These are phyloP conservation scores for Drosophila demipolita DNA, from an alignment of 2,888 invertebrate genomes.

Conservation along the genomic window DNA sequence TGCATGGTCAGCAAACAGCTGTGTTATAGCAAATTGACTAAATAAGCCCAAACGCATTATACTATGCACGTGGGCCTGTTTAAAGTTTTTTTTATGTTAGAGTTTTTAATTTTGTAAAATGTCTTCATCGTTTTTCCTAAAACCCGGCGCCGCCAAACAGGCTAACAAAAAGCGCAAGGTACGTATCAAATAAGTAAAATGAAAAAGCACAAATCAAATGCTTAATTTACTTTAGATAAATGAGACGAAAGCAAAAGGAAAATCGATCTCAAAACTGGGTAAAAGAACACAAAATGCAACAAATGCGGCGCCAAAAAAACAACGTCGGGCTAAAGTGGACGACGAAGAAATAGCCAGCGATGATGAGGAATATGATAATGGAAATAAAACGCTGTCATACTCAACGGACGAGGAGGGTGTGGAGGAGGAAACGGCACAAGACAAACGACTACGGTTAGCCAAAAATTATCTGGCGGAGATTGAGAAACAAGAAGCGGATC, in stretches of 20 bases:
- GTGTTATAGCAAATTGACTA: background rate
- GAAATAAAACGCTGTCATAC: slow-evolving; percentile 61
- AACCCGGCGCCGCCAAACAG: slow-evolving; percentile 86
- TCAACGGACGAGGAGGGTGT: slow-evolving; percentile 75
- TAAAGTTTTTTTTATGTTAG: slow-evolving; percentile 35
- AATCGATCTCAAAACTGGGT: slow-evolving; percentile 39
- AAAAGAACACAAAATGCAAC: slow-evolving; percentile 37
- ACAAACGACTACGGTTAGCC: slow-evolving; percentile 95
- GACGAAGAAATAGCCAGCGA: slow-evolving; percentile 89
- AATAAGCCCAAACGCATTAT: slow-evolving; percentile 31
- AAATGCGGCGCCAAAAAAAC: slow-evolving; percentile 82
- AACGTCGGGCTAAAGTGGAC: slow-evolving; percentile 79
- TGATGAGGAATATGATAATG: slow-evolving; percentile 88
- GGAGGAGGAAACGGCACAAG: slow-evolving; percentile 92
- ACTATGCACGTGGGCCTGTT: slow-evolving; percentile 56
- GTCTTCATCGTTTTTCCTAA: slow-evolving; percentile 87
- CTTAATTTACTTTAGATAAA: slow-evolving; percentile 19
- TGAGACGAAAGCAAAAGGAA: slow-evolving; percentile 36
- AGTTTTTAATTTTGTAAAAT: slow-evolving; percentile 51
- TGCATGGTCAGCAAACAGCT: slow-evolving; percentile 20
- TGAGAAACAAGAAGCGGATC: slow-evolving; percentile 91
- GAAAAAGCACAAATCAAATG: background rate
- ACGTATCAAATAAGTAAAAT: slow-evolving; percentile 13
- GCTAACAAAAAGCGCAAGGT: slow-evolving; percentile 86
- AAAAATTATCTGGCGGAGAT: slow-evolving; percentile 96